Evolutionary conservation across 2,888 invertebrate species (phyloP).

Genomic region (Eupithecia centaureata): DNA sequence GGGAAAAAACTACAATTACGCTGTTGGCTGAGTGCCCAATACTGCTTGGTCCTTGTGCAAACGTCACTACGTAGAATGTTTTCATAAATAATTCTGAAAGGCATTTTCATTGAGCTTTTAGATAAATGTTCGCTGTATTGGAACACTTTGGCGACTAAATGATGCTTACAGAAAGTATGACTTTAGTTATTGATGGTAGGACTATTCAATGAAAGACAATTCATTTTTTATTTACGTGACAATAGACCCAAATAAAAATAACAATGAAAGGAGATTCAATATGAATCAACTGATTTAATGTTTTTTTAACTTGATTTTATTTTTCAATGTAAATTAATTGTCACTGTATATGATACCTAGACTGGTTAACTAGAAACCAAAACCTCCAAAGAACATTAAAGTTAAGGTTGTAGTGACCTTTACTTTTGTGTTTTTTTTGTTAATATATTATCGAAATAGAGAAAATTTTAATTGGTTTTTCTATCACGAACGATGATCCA

Average conservation of each 20-base stretch:
- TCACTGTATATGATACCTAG: too few species aligned
- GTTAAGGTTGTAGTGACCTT: too few species aligned
- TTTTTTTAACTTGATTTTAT: too few species aligned
- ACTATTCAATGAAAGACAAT: not conserved
- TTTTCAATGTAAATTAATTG: too few species aligned
- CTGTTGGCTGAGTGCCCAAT: slow-evolving; percentile 59
- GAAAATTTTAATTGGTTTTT: not conserved
- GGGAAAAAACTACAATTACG: slow-evolving; percentile 52
- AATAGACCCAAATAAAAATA: not conserved
- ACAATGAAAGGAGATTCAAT: not conserved
- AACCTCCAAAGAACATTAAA: too few species aligned
- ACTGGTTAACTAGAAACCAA: not conserved
- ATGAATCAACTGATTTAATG: too few species aligned
- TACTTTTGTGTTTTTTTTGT: not conserved
- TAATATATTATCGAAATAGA: too few species aligned
- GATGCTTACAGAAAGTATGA: slow-evolving; percentile 15
- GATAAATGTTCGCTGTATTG: slow-evolving; percentile 23
- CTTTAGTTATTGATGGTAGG: not conserved
- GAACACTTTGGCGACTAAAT: slow-evolving; percentile 10
- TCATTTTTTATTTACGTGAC: too few species aligned
- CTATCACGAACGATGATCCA: not conserved
- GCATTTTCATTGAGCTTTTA: slow-evolving; percentile 46
- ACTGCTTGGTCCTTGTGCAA: slow-evolving; percentile 49
- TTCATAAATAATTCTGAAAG: slow-evolving; percentile 61
- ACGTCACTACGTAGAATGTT: slow-evolving; percentile 53